A percentile compares a stretch with the other conserved stretches of the same genome.
Conservation (phyloP, 2,113 vertebrate species). For the Gnathonemus longibarbis region DNA sequence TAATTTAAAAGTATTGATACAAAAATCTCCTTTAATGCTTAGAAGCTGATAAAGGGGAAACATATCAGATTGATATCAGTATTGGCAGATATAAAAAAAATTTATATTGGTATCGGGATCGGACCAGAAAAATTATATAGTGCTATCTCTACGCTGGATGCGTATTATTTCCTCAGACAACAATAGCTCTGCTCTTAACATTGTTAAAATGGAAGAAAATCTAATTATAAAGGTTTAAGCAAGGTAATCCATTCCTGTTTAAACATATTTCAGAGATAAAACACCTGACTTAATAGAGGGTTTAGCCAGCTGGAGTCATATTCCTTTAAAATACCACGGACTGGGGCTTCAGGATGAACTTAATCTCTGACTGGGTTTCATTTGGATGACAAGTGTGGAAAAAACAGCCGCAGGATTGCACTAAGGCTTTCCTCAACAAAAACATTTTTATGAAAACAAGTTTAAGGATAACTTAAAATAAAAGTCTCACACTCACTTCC, state of each 20-base stretch:
- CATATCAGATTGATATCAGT: neutral
- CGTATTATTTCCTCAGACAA: neutral
- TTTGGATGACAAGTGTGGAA: conserved; percentile 1
- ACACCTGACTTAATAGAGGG: conserved; percentile 11
- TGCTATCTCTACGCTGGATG: neutral
- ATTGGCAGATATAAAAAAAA: neutral
- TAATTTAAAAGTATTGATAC: neutral
- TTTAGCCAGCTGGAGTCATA: conserved; percentile 8
- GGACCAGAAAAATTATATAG: neutral
- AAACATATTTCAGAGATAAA: conserved; percentile 11
- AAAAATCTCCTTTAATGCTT: neutral
- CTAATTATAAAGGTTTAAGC: conserved; percentile 13
- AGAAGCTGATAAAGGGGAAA: neutral
- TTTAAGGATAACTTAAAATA: neutral
- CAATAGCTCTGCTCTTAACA: neutral
- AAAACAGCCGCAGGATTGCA: conserved; percentile 22
- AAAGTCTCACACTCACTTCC: neutral
- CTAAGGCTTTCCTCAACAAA: conserved; percentile 21
- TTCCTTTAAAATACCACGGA: neutral
- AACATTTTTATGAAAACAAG: neutral
- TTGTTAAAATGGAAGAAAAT: conserved; percentile 3
- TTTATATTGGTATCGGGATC: neutral
- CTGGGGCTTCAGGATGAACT: neutral
- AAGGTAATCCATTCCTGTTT: neutral
- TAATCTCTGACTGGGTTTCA: conserved; percentile 17